Evolutionary conservation across 2,888 invertebrate genomes (phyloP).

Genomic region (Macrophya alboannulata): DNA sequence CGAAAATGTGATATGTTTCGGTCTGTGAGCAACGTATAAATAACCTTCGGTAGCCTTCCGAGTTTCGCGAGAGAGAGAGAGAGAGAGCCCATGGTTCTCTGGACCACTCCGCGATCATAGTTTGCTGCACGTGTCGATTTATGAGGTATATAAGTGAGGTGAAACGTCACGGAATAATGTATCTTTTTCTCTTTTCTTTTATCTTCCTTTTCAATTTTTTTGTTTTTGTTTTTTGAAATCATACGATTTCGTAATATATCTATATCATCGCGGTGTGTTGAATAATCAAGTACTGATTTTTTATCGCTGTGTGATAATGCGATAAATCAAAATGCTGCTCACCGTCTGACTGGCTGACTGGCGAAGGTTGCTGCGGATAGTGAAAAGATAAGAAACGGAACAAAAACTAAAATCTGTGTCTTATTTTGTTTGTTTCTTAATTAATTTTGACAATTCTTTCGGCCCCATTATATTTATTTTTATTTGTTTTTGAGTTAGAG

Average conservation of each 20-base stretch:
- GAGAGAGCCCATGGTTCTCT: not conserved
- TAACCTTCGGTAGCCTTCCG: conserved; percentile 41
- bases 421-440: not conserved
- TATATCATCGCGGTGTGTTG: not conserved
- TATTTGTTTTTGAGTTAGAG: not conserved
- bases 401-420: not conserved
- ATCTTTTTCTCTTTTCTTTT: not conserved
- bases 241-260: not conserved
- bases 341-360: not conserved
- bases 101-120: conserved; percentile 11
- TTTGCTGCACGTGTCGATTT: conserved; percentile 23
- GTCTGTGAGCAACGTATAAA: conserved; percentile 45
- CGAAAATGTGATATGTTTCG: conserved; percentile 14
- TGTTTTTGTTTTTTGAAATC: not conserved
- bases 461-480: not conserved
- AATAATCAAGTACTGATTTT: not conserved
- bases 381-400: not conserved
- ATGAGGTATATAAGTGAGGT: not conserved
- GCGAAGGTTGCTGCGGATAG: not conserved
- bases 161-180: not conserved
- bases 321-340: not conserved
- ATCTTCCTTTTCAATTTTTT: not conserved
- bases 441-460: not conserved
- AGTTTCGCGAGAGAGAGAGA: not conserved
- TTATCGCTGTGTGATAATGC: not conserved